phyloP scores from a whole-genome alignment of 2,113 vertebrate species.

The Plecotus auritus region DNA sequence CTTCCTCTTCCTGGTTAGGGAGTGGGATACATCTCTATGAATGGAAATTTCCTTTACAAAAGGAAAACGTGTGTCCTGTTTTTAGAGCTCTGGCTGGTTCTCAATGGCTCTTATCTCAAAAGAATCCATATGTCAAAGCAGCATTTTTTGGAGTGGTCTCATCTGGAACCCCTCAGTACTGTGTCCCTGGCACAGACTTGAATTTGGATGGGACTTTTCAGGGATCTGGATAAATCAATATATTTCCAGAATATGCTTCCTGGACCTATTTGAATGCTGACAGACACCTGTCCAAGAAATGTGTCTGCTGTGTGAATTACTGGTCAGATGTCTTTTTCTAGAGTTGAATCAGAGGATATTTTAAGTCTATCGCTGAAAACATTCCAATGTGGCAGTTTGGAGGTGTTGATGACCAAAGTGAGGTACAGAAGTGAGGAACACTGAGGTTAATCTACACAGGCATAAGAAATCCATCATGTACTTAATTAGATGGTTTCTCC shows the following conservation, averaged over 20 bases:
- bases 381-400: background rate
- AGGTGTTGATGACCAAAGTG: background rate
- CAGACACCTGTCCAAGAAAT: background rate
- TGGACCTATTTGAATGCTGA: background rate
- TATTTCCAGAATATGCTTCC: slow-evolving; percentile 11
- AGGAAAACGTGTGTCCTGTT: background rate
- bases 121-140: background rate
- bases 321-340: slow-evolving; percentile 1
- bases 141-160: background rate
- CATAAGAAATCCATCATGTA: background rate
- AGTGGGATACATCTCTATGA: background rate
- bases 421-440: background rate
- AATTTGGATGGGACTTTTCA: background rate
- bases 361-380: background rate
- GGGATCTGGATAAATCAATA: background rate
- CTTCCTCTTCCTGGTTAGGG: background rate
- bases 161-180: background rate
- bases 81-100: background rate
- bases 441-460: background rate
- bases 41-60: background rate
- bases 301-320: background rate
- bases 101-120: background rate
- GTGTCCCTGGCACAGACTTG: background rate
- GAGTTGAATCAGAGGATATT: background rate
- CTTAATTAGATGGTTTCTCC: background rate